Evolutionary conservation across 35 echinoderm and acorn worm genomes (phyloP), one percentile per base, ranked within the genome.

Genomic region (Stichopus chloronotus): DNA sequence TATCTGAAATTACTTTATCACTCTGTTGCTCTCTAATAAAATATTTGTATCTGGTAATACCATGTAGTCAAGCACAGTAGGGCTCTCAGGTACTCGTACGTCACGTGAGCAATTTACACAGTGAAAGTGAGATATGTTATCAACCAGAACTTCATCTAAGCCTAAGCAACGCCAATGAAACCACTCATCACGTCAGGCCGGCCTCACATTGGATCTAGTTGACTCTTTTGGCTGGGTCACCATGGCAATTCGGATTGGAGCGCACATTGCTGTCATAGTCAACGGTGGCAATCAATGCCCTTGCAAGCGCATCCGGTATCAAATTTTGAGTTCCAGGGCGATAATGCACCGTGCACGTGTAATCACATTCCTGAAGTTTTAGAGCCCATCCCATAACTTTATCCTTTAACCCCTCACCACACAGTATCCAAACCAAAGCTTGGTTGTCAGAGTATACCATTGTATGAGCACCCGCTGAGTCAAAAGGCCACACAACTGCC

Each of bases 401-500:
- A 4, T 84, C 83, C 25, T 63, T 86, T 52, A 53, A 57, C 10
- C 59, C 91, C 13, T 43, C 8, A 20, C 84, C 60, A 4, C 56
- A 22, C 4, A 92, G 78, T 13, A 95, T 5, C 90, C 94, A 95
- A 23, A 79, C 25, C 8, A 95, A 63, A 7, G 90, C 90, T 43
- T 95, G 94, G 71, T 95, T 78, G 72, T 95, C 90, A 13, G 94
- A 92, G 13, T 87, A 23, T 9, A 95, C 83, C 10, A 9, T 52
- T 19, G 5, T 83, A 25, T 76, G 8, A 5, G 56, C 24, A 54
- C 90, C 90, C 24, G 78, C 90, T 25, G 86, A 92, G 0, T 95
- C 90, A n/a, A 95, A 22, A 53, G 94, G 83, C 95, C 95, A 96
- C 2, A 90, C 87, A 8, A 96, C 78, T 12, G 78, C 95, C 12